A percentile compares a stretch with the other conserved stretches of the same genome.
phyloP scores from a whole-genome alignment of 2,113 vertebrate species.

The Odobenus rosmarus region DNA sequence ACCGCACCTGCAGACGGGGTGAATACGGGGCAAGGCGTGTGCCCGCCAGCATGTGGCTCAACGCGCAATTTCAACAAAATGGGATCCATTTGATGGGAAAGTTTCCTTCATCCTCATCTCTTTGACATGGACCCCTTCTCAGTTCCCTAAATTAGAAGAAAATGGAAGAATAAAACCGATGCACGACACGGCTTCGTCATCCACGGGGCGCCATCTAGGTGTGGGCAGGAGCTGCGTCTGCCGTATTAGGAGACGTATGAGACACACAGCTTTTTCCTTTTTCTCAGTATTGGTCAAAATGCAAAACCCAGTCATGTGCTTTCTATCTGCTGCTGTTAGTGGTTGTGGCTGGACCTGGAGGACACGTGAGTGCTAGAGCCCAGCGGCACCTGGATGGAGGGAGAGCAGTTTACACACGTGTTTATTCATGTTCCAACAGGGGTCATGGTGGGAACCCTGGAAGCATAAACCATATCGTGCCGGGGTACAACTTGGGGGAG shows the following conservation, averaged over 20 bases:
- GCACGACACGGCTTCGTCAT: not conserved
- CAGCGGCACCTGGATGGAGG: not conserved
- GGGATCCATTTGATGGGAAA: rapidly evolving
- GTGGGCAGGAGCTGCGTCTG: not conserved
- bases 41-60: rapidly evolving
- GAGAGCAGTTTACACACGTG: no score
- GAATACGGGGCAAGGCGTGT: rapidly evolving
- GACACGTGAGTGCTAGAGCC: not conserved
- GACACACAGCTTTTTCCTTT: not conserved
- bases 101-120: no score
- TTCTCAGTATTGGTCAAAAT: not conserved
- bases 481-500: no score
- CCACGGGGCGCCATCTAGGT: not conserved
- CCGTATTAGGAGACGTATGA: not conserved
- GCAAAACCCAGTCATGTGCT: rapidly evolving
- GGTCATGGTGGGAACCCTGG: not conserved
- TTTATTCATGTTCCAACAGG: not conserved
- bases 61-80: rapidly evolving
- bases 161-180: no score
- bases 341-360: not conserved
- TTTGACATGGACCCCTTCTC: rapidly evolving
- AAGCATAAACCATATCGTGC: not conserved
- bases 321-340: no score
- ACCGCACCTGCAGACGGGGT: not conserved
- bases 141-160: not conserved